Percentiles rank a stretch among this genome's conserved stretches.
phyloP scores from a whole-genome alignment of 2,797 vertebrate species.

The Salarias fasciatus region DNA sequence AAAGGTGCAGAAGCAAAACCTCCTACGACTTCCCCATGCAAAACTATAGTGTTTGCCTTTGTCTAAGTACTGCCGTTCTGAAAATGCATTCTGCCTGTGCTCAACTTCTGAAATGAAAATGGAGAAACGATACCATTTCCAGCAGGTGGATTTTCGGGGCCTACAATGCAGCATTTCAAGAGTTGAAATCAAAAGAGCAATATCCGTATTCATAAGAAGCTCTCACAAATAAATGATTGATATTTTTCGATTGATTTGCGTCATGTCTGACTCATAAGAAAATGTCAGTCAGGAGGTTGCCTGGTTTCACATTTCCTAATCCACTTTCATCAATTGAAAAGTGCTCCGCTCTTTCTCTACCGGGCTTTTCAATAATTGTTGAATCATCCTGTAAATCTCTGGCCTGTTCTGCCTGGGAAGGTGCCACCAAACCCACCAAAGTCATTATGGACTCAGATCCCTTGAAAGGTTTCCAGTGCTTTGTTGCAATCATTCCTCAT shows the following conservation, averaged over 20 bases:
- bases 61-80: too few species aligned
- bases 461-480: conserved; percentile 49
- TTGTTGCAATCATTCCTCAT: conserved; percentile 49
- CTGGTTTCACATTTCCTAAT: conserved; percentile 8
- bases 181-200: too few species aligned
- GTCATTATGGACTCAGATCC: conserved; percentile 37
- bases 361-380: conserved; percentile 32
- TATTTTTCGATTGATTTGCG: background rate
- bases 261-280: background rate
- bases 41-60: too few species aligned
- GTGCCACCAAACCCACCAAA: conserved; percentile 32
- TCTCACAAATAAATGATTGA: background rate
- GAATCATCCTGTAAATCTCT: conserved; percentile 41
- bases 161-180: too few species aligned
- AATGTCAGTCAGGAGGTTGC: background rate
- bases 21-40: too few species aligned
- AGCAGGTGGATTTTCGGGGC: too few species aligned
- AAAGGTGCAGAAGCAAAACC: too few species aligned
- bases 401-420: conserved; percentile 18
- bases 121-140: too few species aligned
- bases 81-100: too few species aligned
- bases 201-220: background rate
- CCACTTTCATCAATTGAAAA: conserved; percentile 23
- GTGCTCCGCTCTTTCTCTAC: background rate
- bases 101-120: too few species aligned